These are phyloP conservation scores for Hydrotaea cyrtoneurina DNA, from an alignment of 2,888 invertebrate genomes.

Conservation along the genomic window DNA sequence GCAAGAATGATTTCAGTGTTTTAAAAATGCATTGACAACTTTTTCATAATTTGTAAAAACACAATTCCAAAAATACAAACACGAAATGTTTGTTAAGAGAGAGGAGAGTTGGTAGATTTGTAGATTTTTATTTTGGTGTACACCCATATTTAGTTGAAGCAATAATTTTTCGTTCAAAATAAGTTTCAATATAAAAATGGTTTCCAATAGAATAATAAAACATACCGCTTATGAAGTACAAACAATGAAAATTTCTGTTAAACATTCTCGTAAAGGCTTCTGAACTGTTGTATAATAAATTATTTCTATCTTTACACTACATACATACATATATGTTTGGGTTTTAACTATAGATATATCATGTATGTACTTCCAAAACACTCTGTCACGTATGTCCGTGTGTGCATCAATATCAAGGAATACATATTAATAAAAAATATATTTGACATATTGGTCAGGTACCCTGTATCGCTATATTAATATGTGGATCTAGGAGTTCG, in stretches of 20 bases:
- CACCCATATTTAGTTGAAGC: constrained; percentile 37
- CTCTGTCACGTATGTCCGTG: background rate
- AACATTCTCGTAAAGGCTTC: constrained; percentile 61
- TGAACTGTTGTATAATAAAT: constrained; percentile 65
- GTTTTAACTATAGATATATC: background rate
- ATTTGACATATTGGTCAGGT: constrained; percentile 34
- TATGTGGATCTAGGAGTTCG: background rate
- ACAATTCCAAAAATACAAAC: too few relatives aligned
- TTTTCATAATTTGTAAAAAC: too few relatives aligned
- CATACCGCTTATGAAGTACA: constrained; percentile 61
- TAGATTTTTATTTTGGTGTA: too few relatives aligned
- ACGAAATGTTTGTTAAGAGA: too few relatives aligned
- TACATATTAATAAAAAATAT: constrained; percentile 32
- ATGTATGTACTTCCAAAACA: background rate
- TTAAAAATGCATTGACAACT: too few relatives aligned
- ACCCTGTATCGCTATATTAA: background rate
- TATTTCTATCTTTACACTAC: constrained; percentile 46
- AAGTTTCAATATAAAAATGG: constrained; percentile 51
- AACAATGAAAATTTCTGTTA: constrained; percentile 61
- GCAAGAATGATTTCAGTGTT: too few relatives aligned
- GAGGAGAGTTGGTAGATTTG: too few relatives aligned
- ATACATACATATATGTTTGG: background rate
- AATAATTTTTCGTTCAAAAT: constrained; percentile 60
- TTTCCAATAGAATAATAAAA: constrained; percentile 50
- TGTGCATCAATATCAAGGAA: background rate